These are phyloP conservation scores for Timandra comae DNA, from an alignment of 2,888 invertebrate genomes.

Conservation along the genomic window DNA sequence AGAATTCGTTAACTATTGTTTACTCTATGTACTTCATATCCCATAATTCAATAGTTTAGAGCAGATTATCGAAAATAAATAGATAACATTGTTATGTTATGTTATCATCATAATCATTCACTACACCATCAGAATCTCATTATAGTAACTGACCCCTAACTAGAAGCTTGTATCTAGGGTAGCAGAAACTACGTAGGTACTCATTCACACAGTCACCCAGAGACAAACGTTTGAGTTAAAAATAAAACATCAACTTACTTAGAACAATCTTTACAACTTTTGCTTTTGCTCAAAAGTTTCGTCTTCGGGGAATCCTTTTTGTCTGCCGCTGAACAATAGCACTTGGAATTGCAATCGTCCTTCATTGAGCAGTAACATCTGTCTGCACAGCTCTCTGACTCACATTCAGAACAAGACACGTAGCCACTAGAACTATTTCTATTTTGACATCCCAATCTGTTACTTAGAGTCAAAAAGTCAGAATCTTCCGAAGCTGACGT, in stretches of 20 bases:
- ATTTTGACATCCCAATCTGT: slow-evolving; percentile 77
- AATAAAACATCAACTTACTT: slow-evolving; percentile 56
- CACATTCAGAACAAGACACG: slow-evolving; percentile 93
- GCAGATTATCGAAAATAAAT: no score
- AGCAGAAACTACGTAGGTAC: no score
- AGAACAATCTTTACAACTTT: slow-evolving; percentile 63
- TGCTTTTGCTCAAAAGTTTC: slow-evolving; percentile 48
- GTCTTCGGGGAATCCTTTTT: slow-evolving; percentile 55
- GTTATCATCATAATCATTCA: no score
- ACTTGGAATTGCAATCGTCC: slow-evolving; percentile 74
- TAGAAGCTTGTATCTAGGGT: no score
- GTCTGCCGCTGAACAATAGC: slow-evolving; percentile 79
- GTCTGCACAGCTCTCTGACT: slow-evolving; percentile 90
- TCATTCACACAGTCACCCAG: no score
- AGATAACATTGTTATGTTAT: no score
- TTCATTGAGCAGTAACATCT: slow-evolving; percentile 91
- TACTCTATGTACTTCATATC: no score
- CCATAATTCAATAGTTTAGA: no score
- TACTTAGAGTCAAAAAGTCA: slow-evolving; percentile 75
- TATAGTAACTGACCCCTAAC: no score
- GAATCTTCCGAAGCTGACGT: slow-evolving; percentile 80
- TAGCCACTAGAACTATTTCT: slow-evolving; percentile 83
- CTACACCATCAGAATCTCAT: no score
- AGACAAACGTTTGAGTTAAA: no score
- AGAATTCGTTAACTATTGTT: no score